These are phyloP conservation scores for Poeciliopsis occidentalis DNA, from an alignment of 2,113 vertebrate species.

Conservation along the genomic window DNA sequence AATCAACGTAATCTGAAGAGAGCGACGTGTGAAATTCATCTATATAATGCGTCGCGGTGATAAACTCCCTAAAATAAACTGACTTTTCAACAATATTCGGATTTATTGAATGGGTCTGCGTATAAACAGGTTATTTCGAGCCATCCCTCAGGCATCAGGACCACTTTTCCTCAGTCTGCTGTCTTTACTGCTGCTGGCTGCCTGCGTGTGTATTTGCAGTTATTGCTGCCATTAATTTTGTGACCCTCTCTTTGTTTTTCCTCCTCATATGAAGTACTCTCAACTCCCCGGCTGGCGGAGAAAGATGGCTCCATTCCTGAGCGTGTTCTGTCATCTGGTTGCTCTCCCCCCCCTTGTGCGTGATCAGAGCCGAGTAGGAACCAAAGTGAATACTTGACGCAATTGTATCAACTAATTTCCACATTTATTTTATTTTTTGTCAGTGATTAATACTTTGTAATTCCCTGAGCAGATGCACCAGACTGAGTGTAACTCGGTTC, in stretches of 20 bases:
- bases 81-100: no score
- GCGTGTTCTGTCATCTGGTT: not conserved
- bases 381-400: not conserved
- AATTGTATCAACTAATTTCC: not conserved
- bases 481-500: not conserved
- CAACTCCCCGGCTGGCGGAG: not conserved
- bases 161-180: not conserved
- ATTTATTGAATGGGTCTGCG: no score
- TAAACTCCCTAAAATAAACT: no score
- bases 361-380: not conserved
- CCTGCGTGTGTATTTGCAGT: not conserved
- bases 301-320: not conserved
- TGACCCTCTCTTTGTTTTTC: not conserved
- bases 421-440: not conserved
- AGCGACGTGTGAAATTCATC: no score
- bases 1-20: no score
- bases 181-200: not conserved
- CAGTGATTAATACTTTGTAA: not conserved
- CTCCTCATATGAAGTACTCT: not conserved
- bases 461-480: not conserved
- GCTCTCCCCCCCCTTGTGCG: not conserved
- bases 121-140: no score
- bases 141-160: no score
- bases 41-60: no score
- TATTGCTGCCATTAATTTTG: not conserved